Percentiles rank a stretch among this genome's conserved stretches.
Conservation (phyloP, 1,140 invertebrate species). For the Lasioglossum baleicum region DNA sequence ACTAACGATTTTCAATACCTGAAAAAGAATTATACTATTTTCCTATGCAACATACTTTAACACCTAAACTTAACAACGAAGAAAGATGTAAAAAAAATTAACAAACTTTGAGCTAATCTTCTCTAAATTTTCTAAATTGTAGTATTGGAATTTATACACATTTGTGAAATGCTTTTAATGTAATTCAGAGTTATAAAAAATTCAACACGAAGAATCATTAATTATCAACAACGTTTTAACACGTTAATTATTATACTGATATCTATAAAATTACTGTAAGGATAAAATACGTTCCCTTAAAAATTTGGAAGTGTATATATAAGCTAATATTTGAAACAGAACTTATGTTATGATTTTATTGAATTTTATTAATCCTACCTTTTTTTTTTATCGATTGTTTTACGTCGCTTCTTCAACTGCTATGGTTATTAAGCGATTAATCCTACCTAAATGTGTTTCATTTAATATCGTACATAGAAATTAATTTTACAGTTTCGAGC, state of each 20-base stretch:
- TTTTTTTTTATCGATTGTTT: no score
- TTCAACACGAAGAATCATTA: background rate
- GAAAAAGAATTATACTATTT: background rate
- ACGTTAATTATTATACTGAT: background rate
- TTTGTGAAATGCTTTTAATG: background rate
- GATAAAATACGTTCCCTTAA: background rate
- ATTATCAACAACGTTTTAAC: background rate
- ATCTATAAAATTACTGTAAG: background rate
- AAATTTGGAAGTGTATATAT: background rate
- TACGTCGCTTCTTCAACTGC: no score
- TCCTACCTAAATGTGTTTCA: no score
- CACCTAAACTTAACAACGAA: slow-evolving; percentile 3
- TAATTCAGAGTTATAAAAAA: background rate
- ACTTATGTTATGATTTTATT: background rate
- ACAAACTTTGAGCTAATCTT: background rate
- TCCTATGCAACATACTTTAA: slow-evolving; percentile 2
- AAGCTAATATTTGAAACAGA: no score
- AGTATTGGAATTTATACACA: background rate
- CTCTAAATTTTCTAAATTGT: background rate
- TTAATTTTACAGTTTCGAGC: no score
- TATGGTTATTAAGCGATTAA: no score
- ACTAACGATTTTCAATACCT: no score
- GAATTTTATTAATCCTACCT: no score
- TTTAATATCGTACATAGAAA: no score
- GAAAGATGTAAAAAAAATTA: background rate